Conservation (phyloP, 2,888 invertebrate species). For the Synergus laeviventris region DNA sequence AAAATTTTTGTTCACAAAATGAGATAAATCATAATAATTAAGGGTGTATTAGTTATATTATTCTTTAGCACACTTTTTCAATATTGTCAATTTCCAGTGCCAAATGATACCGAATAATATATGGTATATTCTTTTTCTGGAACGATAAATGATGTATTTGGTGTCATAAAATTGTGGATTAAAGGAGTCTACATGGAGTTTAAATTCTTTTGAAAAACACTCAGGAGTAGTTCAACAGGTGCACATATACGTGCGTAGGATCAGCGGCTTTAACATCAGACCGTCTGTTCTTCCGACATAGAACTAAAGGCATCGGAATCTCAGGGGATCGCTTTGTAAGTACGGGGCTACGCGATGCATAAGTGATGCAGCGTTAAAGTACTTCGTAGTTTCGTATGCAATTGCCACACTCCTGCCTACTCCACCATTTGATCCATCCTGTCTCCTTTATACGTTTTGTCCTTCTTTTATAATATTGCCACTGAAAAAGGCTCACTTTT, state of each 20-base stretch:
- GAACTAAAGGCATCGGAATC: constrained; percentile 64
- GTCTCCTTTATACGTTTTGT: constrained; percentile 45
- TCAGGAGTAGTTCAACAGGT: constrained; percentile 59
- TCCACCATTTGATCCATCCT: constrained; percentile 56
- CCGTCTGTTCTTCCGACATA: constrained; percentile 61
- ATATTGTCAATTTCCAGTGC: too few relatives aligned
- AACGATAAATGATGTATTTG: constrained; percentile 51
- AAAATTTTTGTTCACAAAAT: too few relatives aligned
- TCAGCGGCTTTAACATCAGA: constrained; percentile 57
- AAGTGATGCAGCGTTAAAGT: constrained; percentile 71
- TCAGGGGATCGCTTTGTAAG: constrained; percentile 73
- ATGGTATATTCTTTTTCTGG: neutral
- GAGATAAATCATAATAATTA: too few relatives aligned
- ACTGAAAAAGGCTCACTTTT: neutral
- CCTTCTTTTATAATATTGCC: constrained; percentile 18
- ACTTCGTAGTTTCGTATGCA: constrained; percentile 61
- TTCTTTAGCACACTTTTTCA: too few relatives aligned
- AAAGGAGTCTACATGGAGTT: neutral
- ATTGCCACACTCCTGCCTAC: constrained; percentile 62
- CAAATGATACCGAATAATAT: neutral
- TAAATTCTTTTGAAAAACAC: constrained; percentile 12
- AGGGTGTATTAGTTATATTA: too few relatives aligned
- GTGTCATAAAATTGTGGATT: neutral
- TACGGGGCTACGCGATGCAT: constrained; percentile 69
- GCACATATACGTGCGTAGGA: constrained; percentile 49